A percentile compares a stretch with the other conserved stretches of the same genome.
Conservation (phyloP, 2,888 invertebrate genomes). For the Himalopsyche japonica region DNA sequence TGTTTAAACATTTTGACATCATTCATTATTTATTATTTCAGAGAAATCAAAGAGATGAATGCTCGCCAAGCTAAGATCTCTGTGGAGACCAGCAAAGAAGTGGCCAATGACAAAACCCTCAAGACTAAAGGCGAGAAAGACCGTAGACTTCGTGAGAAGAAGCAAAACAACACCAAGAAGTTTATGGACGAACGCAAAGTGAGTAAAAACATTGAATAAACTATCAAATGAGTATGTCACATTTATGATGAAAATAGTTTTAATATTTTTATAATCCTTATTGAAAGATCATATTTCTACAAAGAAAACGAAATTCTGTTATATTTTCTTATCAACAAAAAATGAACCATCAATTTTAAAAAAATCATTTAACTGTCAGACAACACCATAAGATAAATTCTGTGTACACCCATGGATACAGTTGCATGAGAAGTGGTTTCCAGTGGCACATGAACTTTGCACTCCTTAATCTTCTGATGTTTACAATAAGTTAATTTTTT, state of each 20-base stretch:
- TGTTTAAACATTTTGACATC: too few relatives aligned
- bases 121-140: constrained; percentile 98
- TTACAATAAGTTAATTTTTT: too few relatives aligned
- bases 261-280: too few relatives aligned
- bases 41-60: constrained; percentile 95
- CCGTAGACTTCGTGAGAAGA: constrained; percentile 88
- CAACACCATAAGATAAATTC: too few relatives aligned
- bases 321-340: too few relatives aligned
- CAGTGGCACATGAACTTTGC: background rate
- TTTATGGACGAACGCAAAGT: constrained; percentile 94
- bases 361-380: too few relatives aligned
- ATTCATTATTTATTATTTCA: constrained; percentile 46
- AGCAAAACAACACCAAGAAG: constrained; percentile 96
- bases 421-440: background rate
- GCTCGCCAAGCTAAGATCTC: constrained; percentile 93
- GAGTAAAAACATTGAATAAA: background rate
- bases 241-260: background rate
- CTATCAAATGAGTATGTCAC: too few relatives aligned
- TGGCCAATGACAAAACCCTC: constrained; percentile 93
- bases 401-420: too few relatives aligned
- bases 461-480: background rate
- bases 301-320: too few relatives aligned
- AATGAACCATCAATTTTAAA: too few relatives aligned
- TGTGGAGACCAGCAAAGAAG: constrained; percentile 95
- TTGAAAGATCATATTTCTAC: too few relatives aligned